phyloP scores from a whole-genome alignment of 2,797 vertebrate species.

The Aldrovandia affinis region DNA sequence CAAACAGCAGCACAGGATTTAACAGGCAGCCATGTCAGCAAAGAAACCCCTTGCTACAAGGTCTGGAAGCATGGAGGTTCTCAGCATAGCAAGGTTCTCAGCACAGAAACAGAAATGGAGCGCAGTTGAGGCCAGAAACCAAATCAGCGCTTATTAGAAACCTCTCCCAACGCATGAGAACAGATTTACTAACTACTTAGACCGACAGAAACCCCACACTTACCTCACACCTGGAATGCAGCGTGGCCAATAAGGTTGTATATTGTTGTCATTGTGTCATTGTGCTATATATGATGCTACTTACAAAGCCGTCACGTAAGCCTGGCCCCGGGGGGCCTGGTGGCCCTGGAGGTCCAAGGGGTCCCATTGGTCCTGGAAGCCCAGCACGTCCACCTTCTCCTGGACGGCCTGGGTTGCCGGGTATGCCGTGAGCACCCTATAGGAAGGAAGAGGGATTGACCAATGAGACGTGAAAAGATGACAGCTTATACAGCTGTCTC shows the following conservation, averaged over 20 bases:
- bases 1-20: not conserved
- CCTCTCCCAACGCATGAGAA: not conserved
- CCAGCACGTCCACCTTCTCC: conserved; percentile 84
- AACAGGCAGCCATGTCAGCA: not conserved
- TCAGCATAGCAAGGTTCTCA: not conserved
- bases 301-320: conserved; percentile 86
- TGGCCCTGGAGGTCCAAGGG: conserved; percentile 80
- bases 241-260: not conserved
- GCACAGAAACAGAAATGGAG: not conserved
- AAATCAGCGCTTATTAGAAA: not conserved
- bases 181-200: not conserved
- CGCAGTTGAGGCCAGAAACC: not conserved
- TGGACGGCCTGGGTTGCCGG: conserved; percentile 70
- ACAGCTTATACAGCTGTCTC: not conserved
- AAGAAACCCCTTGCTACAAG: not conserved
- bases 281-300: conserved; percentile 68
- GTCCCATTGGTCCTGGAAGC: conserved; percentile 87
- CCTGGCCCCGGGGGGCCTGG: conserved; percentile 79
- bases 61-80: not conserved
- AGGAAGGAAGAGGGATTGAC: not conserved
- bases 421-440: conserved; percentile 75
- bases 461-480: not conserved
- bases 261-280: not conserved
- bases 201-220: not conserved
- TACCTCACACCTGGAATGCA: not conserved